Base-by-base conservation (phyloP, 2,888 invertebrate species). In the Clostera curtula region DNA sequence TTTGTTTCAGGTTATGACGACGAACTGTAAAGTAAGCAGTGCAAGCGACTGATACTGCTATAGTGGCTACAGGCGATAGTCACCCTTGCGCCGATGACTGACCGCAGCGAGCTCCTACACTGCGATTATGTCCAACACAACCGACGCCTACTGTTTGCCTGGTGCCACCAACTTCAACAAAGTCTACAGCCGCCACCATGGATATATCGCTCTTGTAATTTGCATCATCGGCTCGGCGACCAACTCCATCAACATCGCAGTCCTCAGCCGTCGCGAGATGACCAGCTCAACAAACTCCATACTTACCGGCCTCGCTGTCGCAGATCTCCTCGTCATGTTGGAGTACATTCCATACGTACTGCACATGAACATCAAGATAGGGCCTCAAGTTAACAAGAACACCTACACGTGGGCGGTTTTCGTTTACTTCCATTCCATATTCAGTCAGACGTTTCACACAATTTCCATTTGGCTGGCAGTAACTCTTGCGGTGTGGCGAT, bases 401-500 rank as follows among this genome's bases (percentile, higher is more conserved):
- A 80, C 80, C 0, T 95, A 93, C 66, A 85, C 88, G 2, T 94
- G 93, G 92, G 89, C 93, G 0, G 86, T 91, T 11, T 95, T 93
- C 66, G 92, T 94, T n/a, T 87, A 93, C 42, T 93, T 96, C 54
- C 96, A 97, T 69, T 94, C 94, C 13, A 91, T 94, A 57, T 96
- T 96, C 67, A 90, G 93, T 12, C 95, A 96, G 70, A 90, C 93
- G 11, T 89, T 91, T 58, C 93, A 93, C 68, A 96, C 97, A 1
- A 93, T 96, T 40, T 95, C 96, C 1, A 96, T 96, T 44, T 96
- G 95, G 89, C 73, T 97, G 46, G 97, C 97, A 0, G 93, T 97
- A 2, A 93, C 93, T 1, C 72, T 98, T 35, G 97, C 97, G 0
- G 91, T 97, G 5, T 98, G 97, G 94, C 87, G 97, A 3, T 96